Percentiles rank a stretch among this genome's conserved stretches.
Evolutionary conservation across 2,888 invertebrate genomes (phyloP).

Genomic region (Deilephila elpenor): DNA sequence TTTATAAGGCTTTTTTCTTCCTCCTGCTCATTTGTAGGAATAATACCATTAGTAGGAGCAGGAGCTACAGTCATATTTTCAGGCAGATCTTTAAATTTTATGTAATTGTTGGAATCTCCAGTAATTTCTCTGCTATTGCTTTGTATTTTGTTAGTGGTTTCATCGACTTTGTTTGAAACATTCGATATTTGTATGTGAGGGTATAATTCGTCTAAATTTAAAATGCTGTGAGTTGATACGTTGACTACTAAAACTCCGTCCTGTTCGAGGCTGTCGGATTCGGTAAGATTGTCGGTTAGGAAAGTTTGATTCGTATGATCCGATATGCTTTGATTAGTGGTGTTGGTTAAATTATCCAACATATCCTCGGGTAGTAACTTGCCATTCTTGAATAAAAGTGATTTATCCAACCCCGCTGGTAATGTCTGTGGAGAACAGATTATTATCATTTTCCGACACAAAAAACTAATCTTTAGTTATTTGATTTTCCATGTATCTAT

Average conservation of each 20-base stretch:
- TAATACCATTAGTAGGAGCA: constrained; percentile 77
- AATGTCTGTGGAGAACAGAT: constrained; percentile 55
- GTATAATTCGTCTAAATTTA: constrained; percentile 77
- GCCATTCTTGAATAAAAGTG: constrained; percentile 74
- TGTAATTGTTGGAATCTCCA: constrained; percentile 77
- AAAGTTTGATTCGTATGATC: constrained; percentile 63
- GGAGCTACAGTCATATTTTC: constrained; percentile 79
- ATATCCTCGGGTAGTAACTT: constrained; percentile 71
- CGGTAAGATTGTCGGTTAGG: constrained; percentile 72
- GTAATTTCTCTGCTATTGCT: constrained; percentile 83
- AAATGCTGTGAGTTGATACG: constrained; percentile 75
- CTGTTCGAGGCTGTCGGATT: constrained; percentile 80
- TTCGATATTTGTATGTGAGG: constrained; percentile 73
- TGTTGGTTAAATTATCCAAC: constrained; percentile 56
- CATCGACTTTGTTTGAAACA: constrained; percentile 74
- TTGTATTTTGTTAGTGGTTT: constrained; percentile 82
- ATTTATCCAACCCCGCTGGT: constrained; percentile 75
- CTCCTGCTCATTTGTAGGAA: constrained; percentile 70
- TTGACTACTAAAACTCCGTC: constrained; percentile 80
- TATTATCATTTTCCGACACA: constrained; percentile 3
- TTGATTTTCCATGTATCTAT: too few relatives aligned
- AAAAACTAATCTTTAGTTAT: too few relatives aligned
- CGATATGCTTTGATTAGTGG: constrained; percentile 56
- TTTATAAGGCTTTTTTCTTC: constrained; percentile 63
- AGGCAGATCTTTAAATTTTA: constrained; percentile 74